Percentiles rank a stretch among this genome's conserved stretches.
Evolutionary conservation across 2,888 invertebrate species (phyloP).

Genomic region (Drosophila robusta): DNA sequence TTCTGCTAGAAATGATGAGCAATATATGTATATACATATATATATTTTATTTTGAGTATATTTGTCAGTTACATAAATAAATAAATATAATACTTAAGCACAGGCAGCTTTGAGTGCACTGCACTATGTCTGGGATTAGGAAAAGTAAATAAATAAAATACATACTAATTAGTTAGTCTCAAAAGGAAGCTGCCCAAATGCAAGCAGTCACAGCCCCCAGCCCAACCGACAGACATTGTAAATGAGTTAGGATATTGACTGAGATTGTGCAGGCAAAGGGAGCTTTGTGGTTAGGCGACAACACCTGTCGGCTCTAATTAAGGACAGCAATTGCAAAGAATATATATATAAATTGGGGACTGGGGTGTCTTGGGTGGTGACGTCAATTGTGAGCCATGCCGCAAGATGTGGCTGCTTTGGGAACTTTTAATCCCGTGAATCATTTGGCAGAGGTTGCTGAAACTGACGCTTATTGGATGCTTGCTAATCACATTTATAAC

Average conservation of each 20-base stretch:
- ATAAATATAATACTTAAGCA: too few species aligned
- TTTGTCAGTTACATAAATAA: too few species aligned
- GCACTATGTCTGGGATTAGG: too few species aligned
- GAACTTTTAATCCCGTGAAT: conserved; percentile 43
- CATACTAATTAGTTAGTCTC: conserved; percentile 3
- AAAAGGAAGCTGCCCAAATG: neutral
- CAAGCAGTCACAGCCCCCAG: neutral
- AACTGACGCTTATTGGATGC: conserved; percentile 41
- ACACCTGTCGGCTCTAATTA: conserved; percentile 66
- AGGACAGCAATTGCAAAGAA: conserved; percentile 21
- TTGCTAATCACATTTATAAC: conserved; percentile 47
- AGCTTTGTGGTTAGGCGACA: conserved; percentile 27
- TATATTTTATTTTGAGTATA: too few species aligned
- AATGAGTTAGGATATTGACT: neutral
- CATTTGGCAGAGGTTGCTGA: conserved; percentile 26
- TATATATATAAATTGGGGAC: neutral
- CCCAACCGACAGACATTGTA: neutral
- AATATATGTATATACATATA: too few species aligned
- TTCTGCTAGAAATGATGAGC: too few species aligned
- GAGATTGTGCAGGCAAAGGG: conserved; percentile 1
- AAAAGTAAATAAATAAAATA: neutral
- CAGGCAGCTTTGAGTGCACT: too few species aligned
- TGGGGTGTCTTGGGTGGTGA: conserved; percentile 21
- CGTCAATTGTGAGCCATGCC: conserved; percentile 37
- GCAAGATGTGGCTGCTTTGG: conserved; percentile 25